These are phyloP conservation scores for Thinocorus orbignyianus DNA, from an alignment of 2,113 vertebrate genomes.

Conservation along the genomic window DNA sequence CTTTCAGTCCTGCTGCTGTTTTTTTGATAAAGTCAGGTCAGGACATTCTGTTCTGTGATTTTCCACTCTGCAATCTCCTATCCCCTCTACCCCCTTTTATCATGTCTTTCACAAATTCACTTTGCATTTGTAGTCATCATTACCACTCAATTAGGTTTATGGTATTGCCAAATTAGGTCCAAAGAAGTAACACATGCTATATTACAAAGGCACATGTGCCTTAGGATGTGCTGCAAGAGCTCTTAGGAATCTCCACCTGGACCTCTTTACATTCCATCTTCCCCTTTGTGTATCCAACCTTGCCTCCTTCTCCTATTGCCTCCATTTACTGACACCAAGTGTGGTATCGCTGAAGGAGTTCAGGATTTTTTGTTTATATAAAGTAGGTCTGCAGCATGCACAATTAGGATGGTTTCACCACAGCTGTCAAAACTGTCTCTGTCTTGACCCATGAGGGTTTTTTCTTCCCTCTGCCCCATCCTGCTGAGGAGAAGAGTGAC, in stretches of 20 bases:
- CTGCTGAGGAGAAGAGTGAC: neutral
- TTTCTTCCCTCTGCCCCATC: neutral
- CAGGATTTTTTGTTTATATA: neutral
- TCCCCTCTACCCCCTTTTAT: neutral
- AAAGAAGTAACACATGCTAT: neutral
- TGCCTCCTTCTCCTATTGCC: neutral
- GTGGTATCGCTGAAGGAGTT: neutral
- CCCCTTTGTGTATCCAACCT: neutral
- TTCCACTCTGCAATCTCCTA: neutral
- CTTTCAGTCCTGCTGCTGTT: neutral
- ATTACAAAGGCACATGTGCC: neutral
- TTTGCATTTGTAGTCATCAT: too few relatives aligned
- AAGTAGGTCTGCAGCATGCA: neutral
- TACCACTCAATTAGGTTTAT: too few relatives aligned
- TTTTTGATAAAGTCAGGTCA: neutral
- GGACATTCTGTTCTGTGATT: neutral
- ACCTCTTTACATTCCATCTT: neutral
- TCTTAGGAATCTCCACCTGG: neutral
- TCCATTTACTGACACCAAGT: neutral
- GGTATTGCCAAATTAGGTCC: neutral
- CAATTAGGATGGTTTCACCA: neutral
- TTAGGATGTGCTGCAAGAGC: neutral
- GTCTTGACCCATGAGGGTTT: neutral
- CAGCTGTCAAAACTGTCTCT: neutral
- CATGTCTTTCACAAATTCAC: neutral